Conservation (phyloP, 2,797 vertebrate genomes). For the Mus minutoides region DNA sequence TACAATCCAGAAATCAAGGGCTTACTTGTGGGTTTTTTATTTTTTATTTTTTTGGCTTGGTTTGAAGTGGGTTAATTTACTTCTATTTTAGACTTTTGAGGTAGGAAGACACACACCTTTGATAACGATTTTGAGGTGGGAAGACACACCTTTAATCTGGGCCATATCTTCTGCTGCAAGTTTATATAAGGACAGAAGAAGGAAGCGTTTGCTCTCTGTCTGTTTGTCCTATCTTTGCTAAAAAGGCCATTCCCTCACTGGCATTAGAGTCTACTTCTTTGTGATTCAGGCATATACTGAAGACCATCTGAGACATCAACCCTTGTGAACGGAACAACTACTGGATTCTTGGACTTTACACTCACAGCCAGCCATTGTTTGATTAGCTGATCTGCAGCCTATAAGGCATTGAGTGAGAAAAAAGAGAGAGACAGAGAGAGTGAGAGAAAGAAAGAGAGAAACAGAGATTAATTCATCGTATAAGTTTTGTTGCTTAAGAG, state of each 20-base stretch:
- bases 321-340: not conserved
- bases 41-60: not conserved
- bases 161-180: not conserved
- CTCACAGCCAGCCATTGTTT: not conserved
- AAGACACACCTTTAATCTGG: not conserved
- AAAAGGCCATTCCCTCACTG: not conserved
- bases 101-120: not conserved
- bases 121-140: not conserved
- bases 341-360: not conserved
- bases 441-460: no score
- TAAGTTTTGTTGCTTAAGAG: not conserved
- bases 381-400: not conserved
- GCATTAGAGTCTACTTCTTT: not conserved
- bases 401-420: not conserved
- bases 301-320: not conserved
- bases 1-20: not conserved
- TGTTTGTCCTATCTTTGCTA: not conserved
- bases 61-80: not conserved
- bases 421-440: accelerated
- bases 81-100: not conserved
- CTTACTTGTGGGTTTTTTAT: no score
- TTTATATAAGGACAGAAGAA: not conserved
- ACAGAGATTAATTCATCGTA: not conserved
- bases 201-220: not conserved
- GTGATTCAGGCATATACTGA: not conserved